phyloP scores from a whole-genome alignment of 2,113 vertebrate species.

The Mustela nigripes region DNA sequence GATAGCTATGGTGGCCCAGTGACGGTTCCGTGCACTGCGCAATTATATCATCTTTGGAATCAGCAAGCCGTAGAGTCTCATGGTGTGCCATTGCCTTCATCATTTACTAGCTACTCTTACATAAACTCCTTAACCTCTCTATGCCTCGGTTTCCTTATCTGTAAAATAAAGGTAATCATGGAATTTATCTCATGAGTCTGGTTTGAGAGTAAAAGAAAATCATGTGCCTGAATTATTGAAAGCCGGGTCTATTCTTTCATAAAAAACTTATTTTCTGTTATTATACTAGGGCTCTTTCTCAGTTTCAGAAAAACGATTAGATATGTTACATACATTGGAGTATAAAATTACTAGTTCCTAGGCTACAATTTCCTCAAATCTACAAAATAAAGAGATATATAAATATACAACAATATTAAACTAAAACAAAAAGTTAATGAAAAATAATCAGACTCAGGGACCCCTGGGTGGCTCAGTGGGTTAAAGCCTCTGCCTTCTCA shows the following conservation, averaged over 20 bases:
- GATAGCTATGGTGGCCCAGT: background rate
- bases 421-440: background rate
- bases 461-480: no score
- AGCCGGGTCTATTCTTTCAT: background rate
- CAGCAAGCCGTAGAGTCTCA: background rate
- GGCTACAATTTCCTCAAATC: background rate
- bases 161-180: background rate
- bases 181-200: background rate
- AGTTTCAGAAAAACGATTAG: conserved; percentile 1
- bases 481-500: no score
- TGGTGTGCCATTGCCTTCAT: background rate
- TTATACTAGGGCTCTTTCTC: background rate
- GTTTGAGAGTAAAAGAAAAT: conserved; percentile 19
- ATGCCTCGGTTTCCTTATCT: background rate
- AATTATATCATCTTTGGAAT: background rate
- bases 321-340: background rate
- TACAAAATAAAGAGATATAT: background rate
- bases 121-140: background rate
- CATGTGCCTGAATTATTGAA: background rate
- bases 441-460: background rate
- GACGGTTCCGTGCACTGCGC: accelerated
- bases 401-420: background rate
- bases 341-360: background rate
- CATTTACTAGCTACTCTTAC: background rate
- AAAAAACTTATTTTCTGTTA: background rate